A percentile compares a stretch with the other conserved stretches of the same genome.
phyloP scores from a whole-genome alignment of 2,888 invertebrate species.

The Eilema griseolum region DNA sequence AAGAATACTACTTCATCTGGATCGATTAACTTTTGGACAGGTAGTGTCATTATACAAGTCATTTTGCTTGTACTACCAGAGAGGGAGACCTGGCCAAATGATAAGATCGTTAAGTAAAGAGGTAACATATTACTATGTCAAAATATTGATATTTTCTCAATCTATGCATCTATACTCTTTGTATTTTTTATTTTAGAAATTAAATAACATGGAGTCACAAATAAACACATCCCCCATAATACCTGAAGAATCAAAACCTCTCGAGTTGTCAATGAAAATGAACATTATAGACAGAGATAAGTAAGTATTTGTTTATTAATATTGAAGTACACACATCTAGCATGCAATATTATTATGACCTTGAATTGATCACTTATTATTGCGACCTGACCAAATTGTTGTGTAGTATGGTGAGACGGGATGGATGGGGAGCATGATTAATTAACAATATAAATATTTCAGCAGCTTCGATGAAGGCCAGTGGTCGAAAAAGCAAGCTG shows the following conservation, averaged over 20 bases:
- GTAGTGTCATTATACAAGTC: conserved; percentile 91
- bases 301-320: conserved; percentile 58
- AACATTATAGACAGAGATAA: conserved; percentile 79
- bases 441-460: conserved; percentile 38
- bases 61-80: conserved; percentile 90
- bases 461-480: conserved; percentile 87
- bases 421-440: background rate
- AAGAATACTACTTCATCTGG: conserved; percentile 93
- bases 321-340: too few relatives aligned
- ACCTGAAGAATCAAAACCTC: conserved; percentile 72
- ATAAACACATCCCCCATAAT: conserved; percentile 56
- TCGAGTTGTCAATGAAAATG: conserved; percentile 76
- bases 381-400: too few relatives aligned
- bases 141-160: background rate
- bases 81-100: conserved; percentile 82
- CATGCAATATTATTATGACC: background rate
- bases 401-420: too few relatives aligned
- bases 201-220: conserved; percentile 78
- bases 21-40: conserved; percentile 94
- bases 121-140: conserved; percentile 57
- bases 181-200: conserved; percentile 65
- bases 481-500: conserved; percentile 96
- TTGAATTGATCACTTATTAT: background rate
- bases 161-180: background rate
- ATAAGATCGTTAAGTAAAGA: conserved; percentile 83